These are phyloP conservation scores for Allolobophora icterica DNA, from an alignment of 2,888 invertebrate species.

Conservation along the genomic window DNA sequence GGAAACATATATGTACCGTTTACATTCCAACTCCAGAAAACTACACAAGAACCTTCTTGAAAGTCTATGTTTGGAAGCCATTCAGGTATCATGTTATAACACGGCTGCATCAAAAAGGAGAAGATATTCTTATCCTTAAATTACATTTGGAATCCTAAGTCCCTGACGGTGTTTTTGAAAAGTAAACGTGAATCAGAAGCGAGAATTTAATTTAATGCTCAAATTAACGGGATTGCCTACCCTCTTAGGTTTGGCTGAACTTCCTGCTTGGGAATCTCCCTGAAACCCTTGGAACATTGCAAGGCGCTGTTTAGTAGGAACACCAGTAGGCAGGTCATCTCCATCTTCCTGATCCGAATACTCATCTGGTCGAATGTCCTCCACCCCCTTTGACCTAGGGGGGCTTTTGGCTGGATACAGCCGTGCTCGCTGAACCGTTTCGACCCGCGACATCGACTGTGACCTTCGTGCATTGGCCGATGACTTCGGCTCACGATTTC, in stretches of 20 bases:
- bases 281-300: neutral
- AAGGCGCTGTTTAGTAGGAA: slow-evolving; percentile 13
- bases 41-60: no score
- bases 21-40: no score
- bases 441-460: slow-evolving; percentile 34
- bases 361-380: neutral
- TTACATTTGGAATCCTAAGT: no score
- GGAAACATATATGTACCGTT: no score
- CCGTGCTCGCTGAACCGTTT: slow-evolving; percentile 26
- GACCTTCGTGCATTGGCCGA: slow-evolving; percentile 21
- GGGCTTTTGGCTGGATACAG: neutral
- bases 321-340: neutral
- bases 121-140: no score
- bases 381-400: neutral
- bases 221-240: neutral
- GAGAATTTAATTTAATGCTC: neutral
- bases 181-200: neutral
- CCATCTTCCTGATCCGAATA: slow-evolving; percentile 18
- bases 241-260: neutral
- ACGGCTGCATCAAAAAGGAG: no score
- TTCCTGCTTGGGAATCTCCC: neutral
- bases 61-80: no score
- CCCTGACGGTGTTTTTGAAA: no score
- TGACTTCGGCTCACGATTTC: neutral
- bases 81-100: no score